phyloP scores from a whole-genome alignment of 2,113 vertebrate species.

The Periophthalmodon schlosseri region DNA sequence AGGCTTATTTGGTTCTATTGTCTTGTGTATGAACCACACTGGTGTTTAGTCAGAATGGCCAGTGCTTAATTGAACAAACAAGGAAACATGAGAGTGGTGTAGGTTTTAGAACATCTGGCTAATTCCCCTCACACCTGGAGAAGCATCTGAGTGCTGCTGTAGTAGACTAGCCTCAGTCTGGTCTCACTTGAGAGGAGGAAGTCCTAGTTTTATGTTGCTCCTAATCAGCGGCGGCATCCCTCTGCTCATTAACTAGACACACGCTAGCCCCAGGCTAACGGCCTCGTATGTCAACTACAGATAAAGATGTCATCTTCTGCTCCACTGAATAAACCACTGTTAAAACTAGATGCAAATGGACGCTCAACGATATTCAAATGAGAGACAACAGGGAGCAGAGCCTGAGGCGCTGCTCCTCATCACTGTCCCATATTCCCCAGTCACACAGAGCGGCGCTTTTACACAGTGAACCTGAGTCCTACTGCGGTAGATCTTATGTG shows the following conservation, averaged over 20 bases:
- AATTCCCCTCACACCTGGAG: slow-evolving; percentile 43
- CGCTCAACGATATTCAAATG: slow-evolving; percentile 64
- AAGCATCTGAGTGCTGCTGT: slow-evolving; percentile 19
- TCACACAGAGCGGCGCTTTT: slow-evolving; percentile 30
- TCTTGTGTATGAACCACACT: neutral
- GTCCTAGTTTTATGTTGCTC: slow-evolving; percentile 50
- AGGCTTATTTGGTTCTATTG: neutral
- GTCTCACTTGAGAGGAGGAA: slow-evolving; percentile 36
- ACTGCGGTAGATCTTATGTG: neutral
- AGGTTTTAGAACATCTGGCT: slow-evolving; percentile 24
- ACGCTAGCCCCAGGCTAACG: slow-evolving; percentile 66
- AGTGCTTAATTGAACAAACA: neutral
- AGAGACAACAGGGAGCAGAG: slow-evolving; percentile 57
- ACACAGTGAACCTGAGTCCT: slow-evolving; percentile 25
- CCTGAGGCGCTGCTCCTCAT: slow-evolving; percentile 56
- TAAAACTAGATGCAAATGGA: slow-evolving; percentile 71
- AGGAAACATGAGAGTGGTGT: neutral
- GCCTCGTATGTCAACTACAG: slow-evolving; percentile 68
- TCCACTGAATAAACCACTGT: slow-evolving; percentile 69
- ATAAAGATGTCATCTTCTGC: slow-evolving; percentile 77
- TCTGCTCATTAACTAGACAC: slow-evolving; percentile 75
- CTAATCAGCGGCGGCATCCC: slow-evolving; percentile 73
- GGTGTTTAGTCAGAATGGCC: neutral
- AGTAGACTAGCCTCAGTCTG: slow-evolving; percentile 17
- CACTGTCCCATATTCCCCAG: slow-evolving; percentile 52